These are phyloP conservation scores for Danio albolineatus DNA, from an alignment of 2,797 vertebrate genomes.

Conservation along the genomic window DNA sequence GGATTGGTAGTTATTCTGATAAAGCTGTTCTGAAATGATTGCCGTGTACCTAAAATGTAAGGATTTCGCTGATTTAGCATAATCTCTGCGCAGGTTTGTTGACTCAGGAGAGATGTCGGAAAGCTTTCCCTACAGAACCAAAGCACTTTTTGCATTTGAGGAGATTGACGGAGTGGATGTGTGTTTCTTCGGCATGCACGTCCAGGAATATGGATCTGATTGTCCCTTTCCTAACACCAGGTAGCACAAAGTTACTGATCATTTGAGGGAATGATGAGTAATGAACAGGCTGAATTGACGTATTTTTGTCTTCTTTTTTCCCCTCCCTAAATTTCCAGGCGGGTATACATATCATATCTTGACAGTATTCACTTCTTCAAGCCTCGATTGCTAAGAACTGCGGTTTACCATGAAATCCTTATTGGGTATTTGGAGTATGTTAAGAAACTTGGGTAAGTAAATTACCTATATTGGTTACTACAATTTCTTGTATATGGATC, in stretches of 20 bases:
- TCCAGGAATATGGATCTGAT: slow-evolving; percentile 96
- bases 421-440: slow-evolving; percentile 98
- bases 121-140: slow-evolving; percentile 96
- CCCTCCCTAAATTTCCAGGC: slow-evolving; percentile 72
- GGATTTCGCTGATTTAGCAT: not conserved
- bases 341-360: slow-evolving; percentile 98
- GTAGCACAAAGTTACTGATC: slow-evolving; percentile 69
- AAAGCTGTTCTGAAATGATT: not conserved
- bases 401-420: slow-evolving; percentile 97
- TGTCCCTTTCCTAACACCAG: slow-evolving; percentile 94
- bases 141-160: slow-evolving; percentile 98
- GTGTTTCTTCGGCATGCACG: slow-evolving; percentile 99
- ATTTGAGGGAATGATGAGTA: not conserved
- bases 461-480: too few species aligned
- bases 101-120: slow-evolving; percentile 96
- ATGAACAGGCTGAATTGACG: not conserved
- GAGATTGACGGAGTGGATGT: slow-evolving; percentile 97
- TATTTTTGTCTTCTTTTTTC: not conserved
- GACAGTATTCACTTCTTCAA: slow-evolving; percentile 99
- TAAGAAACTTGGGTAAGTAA: slow-evolving; percentile 92
- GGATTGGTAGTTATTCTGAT: not conserved
- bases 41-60: not conserved
- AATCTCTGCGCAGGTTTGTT: slow-evolving; percentile 85
- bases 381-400: slow-evolving; percentile 91
- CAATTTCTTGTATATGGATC: too few species aligned